Evolutionary conservation across 2,888 invertebrate genomes (phyloP), one percentile per base, ranked within the genome.

Genomic region (Temnothorax rugatulus): DNA sequence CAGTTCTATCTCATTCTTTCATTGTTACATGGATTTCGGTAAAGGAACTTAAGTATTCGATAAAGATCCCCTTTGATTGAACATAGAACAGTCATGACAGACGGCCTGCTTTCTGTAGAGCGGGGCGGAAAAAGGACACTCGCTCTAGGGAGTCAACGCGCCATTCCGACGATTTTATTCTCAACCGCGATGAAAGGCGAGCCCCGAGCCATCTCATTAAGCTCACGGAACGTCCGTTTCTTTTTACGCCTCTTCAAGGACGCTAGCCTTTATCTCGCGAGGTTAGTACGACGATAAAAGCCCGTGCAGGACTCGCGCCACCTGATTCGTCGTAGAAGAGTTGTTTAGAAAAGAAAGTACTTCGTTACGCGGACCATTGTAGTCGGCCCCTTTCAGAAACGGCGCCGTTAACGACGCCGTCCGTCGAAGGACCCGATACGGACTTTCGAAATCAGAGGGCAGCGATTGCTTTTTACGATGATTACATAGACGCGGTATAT

Each of bases 211-310:
- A 76, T 82, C 89, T 83, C 81, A 74, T 81, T 89, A 87, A 89
- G 79, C 76, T 69, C 76, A 61, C 77, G 84, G 73, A 81, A 85
- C 63, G 82, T 76, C 66, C 59, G 41, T 68, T 81, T 63, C 34
- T 84, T 81, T 82, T 71, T 84, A 66, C 81, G 64, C 77, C 57
- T 73, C 74, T 61, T 25, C 63, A 54, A 63, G 75, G 82, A 77
- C 82, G 76, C 29, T 59, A 25, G 66, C 64, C 71, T 81, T 84
- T 84, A 83, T 86, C 88, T 77, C 63, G 68, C 61, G 29, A 47
- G 84, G 89, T 89, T 86, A 85, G 76, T 84, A 69, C 61, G 59
- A 52, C 74, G 87, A 89, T 87, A 89, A 89, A 83, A 82, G 38
- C 21, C 63, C 29, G 41, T 52, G 63, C 13, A 71, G 77, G 25